Evolutionary conservation across 2,888 invertebrate genomes (phyloP).

Genomic region (Orgyia antiqua): DNA sequence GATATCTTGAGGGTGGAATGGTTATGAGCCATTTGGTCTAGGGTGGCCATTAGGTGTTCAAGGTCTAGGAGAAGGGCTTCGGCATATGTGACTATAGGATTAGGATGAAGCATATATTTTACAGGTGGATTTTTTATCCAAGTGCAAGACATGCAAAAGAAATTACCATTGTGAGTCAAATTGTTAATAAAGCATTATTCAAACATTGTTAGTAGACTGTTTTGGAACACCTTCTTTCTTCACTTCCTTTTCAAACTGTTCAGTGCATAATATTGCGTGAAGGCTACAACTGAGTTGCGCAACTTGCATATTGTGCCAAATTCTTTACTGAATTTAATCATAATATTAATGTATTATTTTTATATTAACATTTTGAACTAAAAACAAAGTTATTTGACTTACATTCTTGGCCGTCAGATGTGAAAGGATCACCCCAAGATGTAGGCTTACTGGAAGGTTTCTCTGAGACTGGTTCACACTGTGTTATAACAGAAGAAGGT

Average conservation of each 20-base stretch:
- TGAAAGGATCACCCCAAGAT: conserved; percentile 63
- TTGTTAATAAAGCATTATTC: conserved; percentile 22
- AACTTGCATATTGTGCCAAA: conserved; percentile 25
- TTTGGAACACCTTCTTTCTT: not conserved
- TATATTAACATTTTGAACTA: conserved; percentile 1
- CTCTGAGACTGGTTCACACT: conserved; percentile 37
- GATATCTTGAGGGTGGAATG: conserved; percentile 75
- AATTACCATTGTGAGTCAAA: conserved; percentile 39
- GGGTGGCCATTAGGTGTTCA: conserved; percentile 77
- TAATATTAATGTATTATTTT: conserved; percentile 12
- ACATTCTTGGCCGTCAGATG: conserved; percentile 70
- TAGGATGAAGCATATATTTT: conserved; percentile 56
- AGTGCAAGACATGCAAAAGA: conserved; percentile 77
- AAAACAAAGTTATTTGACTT: conserved; percentile 32
- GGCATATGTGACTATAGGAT: conserved; percentile 71
- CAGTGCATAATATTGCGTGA: conserved; percentile 25
- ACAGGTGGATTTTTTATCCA: conserved; percentile 58
- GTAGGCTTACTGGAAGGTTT: conserved; percentile 36
- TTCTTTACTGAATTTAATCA: conserved; percentile 13
- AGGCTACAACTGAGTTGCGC: conserved; percentile 7
- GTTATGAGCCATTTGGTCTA: conserved; percentile 77
- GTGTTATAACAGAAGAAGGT: conserved; percentile 28
- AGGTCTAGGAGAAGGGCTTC: conserved; percentile 76
- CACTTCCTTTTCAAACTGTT: conserved; percentile 17
- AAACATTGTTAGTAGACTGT: conserved; percentile 10